Evolutionary conservation across 1,140 invertebrate species (phyloP).

Genomic region (Steinernema khuongi): DNA sequence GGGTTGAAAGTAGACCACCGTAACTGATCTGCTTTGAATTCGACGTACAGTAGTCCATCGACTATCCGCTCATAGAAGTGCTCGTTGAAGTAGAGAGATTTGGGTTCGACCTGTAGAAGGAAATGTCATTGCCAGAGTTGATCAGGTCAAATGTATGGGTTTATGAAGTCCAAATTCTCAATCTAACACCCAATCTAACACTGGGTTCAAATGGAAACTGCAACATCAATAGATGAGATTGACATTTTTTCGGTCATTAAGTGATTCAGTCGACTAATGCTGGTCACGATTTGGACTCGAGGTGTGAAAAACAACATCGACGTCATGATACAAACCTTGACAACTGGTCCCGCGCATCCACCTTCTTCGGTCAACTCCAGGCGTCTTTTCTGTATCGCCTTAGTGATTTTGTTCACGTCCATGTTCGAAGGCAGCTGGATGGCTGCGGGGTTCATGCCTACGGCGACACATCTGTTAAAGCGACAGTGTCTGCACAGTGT

Average conservation of each 20-base stretch:
- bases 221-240: too few species aligned
- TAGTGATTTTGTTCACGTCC: not conserved
- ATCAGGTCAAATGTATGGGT: too few species aligned
- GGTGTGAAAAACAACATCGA: too few species aligned
- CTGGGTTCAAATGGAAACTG: too few species aligned
- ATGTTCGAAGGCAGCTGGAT: not conserved
- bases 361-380: not conserved
- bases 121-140: too few species aligned
- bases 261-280: too few species aligned
- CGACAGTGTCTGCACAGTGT: not conserved
- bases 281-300: too few species aligned
- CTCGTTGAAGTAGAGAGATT: not conserved
- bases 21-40: not conserved
- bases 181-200: too few species aligned
- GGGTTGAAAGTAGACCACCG: not conserved
- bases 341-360: not conserved
- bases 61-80: not conserved
- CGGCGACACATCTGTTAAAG: not conserved
- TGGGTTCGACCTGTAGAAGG: slow-evolving; percentile 3
- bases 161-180: too few species aligned
- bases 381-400: not conserved
- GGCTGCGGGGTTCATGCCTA: not conserved
- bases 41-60: not conserved
- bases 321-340: too few species aligned
- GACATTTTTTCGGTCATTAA: too few species aligned